Base-by-base conservation (phyloP, 2,888 invertebrate genomes). In the Paralinhomoeus sp. region DNA sequence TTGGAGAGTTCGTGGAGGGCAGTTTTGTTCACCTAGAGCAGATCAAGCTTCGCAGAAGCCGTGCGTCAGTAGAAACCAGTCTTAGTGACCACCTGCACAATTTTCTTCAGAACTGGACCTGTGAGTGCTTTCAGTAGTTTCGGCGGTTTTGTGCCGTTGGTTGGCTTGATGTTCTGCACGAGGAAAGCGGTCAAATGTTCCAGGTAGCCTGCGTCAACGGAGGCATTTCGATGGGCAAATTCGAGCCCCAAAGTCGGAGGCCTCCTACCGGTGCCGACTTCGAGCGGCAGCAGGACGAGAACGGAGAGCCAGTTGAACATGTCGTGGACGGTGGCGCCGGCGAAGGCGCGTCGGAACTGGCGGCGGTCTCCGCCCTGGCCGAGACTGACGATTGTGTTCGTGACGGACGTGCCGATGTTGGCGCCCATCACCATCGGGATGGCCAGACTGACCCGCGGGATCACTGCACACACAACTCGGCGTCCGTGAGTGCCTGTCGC, bases 341-440 rank as follows among this genome's bases (percentile, higher is more conserved):
- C 65, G 70, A 68, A 55, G 72, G 72, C 60, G 70, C 71, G 62
- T n/a, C n/a, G n/a, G n/a, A n/a, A n/a, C n/a, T n/a, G n/a, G n/a
- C n/a, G n/a, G n/a, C n/a, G n/a, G n/a, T n/a, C n/a, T n/a, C n/a
- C n/a, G n/a, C n/a, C n/a, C n/a, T n/a, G n/a, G n/a, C n/a, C n/a
- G n/a, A n/a, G n/a, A n/a, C n/a, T n/a, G n/a, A n/a, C n/a, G n/a
- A n/a, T n/a, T n/a, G n/a, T n/a, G n/a, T n/a, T n/a, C 70, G 64
- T n/a, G n/a, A n/a, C n/a, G n/a, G n/a, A n/a, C n/a, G n/a, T n/a
- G n/a, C n/a, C n/a, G n/a, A n/a, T n/a, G 53, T 70, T 70, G 39
- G 69, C 65, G 0, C 70, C 70, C 68, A 70, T 69, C 33, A 70
- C 62, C 46, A 69, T 65, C 3, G 67, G 68, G 22, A 40, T 40